Percentiles rank a stretch among this genome's conserved stretches.
These are phyloP conservation scores for Acanthurus tractus DNA, from an alignment of 2,797 vertebrate species.

Conservation along the genomic window DNA sequence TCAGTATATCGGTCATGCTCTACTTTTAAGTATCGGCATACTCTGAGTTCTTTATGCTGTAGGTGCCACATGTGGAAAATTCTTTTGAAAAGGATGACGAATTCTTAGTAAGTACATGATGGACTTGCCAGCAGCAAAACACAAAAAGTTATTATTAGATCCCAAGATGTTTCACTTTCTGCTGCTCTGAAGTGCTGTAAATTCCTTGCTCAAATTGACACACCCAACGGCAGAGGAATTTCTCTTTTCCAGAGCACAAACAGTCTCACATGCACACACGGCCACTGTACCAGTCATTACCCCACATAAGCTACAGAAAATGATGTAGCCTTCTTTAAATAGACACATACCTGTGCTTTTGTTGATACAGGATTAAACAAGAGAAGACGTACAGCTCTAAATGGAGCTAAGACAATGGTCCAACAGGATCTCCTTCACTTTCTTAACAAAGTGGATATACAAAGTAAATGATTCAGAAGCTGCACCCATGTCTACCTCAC, in stretches of 20 bases:
- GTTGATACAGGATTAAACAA: conserved; percentile 50
- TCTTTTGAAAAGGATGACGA: conserved; percentile 9
- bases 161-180: conserved; percentile 66
- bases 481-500: conserved; percentile 49
- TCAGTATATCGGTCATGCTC: no score
- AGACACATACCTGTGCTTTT: conserved; percentile 62
- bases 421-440: conserved; percentile 29
- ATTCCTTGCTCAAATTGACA: conserved; percentile 65
- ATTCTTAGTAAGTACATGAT: conserved; percentile 17
- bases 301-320: conserved; percentile 27
- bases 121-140: conserved; percentile 42
- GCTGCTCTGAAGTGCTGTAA: conserved; percentile 68
- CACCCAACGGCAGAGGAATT: conserved; percentile 73
- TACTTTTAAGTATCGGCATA: neutral
- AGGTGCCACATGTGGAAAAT: conserved; percentile 6
- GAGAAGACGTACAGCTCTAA: neutral
- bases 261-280: conserved; percentile 35
- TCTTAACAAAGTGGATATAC: conserved; percentile 3
- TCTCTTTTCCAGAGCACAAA: conserved; percentile 61
- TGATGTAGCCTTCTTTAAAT: conserved; percentile 36
- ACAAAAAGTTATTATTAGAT: conserved; percentile 68
- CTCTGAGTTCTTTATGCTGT: conserved; percentile 5
- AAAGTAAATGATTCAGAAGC: conserved; percentile 36
- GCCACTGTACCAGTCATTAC: conserved; percentile 71
- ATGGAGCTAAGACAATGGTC: conserved; percentile 8